Conservation (phyloP, 2,797 vertebrate genomes). For the Peromyscus nudipes region DNA sequence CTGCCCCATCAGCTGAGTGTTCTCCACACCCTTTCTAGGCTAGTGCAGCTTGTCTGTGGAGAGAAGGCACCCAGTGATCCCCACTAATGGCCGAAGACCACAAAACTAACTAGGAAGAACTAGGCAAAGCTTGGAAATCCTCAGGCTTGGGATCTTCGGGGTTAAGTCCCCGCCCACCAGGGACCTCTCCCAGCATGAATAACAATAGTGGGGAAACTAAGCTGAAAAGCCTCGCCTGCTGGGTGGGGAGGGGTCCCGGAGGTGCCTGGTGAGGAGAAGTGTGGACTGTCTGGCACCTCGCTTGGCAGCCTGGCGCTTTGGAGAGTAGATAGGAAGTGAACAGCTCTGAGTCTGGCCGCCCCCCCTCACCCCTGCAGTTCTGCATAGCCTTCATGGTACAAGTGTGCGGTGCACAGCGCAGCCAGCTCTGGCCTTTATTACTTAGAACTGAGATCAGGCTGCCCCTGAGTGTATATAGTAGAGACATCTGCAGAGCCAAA, state of each 20-base stretch:
- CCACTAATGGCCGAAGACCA: neutral
- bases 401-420: neutral
- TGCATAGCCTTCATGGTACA: neutral
- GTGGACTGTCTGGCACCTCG: slow-evolving; percentile 31
- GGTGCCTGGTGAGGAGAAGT: slow-evolving; percentile 9
- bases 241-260: slow-evolving; percentile 7
- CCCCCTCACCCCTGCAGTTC: neutral
- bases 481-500: neutral
- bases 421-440: neutral
- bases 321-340: neutral
- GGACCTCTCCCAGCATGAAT: slow-evolving; percentile 43
- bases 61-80: neutral
- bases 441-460: neutral
- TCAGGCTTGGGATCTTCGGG: slow-evolving; percentile 34
- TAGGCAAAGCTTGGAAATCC: neutral
- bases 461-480: neutral
- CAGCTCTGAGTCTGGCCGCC: neutral
- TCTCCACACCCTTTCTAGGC: neutral
- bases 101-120: neutral
- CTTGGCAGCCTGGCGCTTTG: slow-evolving; percentile 42
- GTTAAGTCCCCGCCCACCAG: slow-evolving; percentile 75
- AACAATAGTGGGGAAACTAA: slow-evolving; percentile 61
- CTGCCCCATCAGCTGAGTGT: slow-evolving; percentile 35
- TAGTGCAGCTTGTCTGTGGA: neutral
- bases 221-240: slow-evolving; percentile 30